Evolutionary conservation across 1,140 invertebrate genomes (phyloP), one percentile per base, ranked within the genome.

Genomic region (Macrosteles quadrilineatus): DNA sequence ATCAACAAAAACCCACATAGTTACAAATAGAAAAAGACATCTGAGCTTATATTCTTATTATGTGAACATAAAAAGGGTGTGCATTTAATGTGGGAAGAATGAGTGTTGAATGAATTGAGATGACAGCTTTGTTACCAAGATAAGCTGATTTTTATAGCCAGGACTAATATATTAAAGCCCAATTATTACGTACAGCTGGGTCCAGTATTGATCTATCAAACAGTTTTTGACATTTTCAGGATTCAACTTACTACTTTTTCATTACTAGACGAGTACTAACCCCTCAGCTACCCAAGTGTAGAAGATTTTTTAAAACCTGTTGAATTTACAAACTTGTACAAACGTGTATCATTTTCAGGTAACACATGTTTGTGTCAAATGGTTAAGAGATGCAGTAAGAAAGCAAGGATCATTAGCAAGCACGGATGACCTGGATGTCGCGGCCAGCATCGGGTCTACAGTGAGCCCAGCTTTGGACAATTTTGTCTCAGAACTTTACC

Each of bases 401-500:
- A 14, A 9, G 3, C 2, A 4, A 27, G 55, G 55, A 14, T 59
- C 55, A 2, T 59, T 4, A 11, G 21, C 6, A 2, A 2, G 6
- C 55, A 21, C 21, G 6, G 23, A 14, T 9, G 2, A 59, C 21
- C 25, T 59, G 4, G 55, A 59, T n/a, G 9, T 14, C 2, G 25
- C n/a, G 6, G 21, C 55, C 9, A 30, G 4, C 2, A 2, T 25
- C 21, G 6, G 4, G 3, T 9, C 4, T 14, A 59, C 55, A 6
- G 25, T 59, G 21, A 59, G 55, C 23, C 55, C 55, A 27, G 55
- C 25, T 4, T 25, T 59, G 2, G 55, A 59, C n/a, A 25, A 59
- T 23, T 59, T 59, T 59, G 55, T 59, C 2, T 59, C 55, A 27
- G 55, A 59, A 59, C 55, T 59, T 14, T 59, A 59, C n/a, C 55